Conservation (phyloP, 2,113 vertebrate species). For the Pomatostomus ruficeps region DNA sequence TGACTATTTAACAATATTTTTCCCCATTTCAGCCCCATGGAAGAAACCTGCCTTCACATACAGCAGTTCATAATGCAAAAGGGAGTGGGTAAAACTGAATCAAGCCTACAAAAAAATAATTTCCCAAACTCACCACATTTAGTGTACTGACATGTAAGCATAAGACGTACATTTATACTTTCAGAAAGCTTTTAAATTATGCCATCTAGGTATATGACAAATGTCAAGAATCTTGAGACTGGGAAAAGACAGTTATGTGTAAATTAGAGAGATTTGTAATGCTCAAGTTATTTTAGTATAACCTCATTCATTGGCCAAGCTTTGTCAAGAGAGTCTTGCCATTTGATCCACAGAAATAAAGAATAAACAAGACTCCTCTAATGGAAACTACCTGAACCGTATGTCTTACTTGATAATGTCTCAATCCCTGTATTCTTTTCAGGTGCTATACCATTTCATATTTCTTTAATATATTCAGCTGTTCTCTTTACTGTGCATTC, state of each 20-base stretch:
- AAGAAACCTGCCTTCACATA: not conserved
- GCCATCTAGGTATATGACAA: not conserved
- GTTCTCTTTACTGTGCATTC: not conserved
- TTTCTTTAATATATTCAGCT: not conserved
- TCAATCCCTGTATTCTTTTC: not conserved
- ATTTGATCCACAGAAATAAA: not conserved
- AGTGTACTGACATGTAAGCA: not conserved
- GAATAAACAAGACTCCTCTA: not conserved
- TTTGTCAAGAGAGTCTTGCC: not conserved
- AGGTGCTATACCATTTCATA: not conserved
- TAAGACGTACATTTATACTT: not conserved
- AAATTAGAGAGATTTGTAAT: not conserved
- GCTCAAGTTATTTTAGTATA: not conserved
- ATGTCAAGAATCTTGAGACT: not conserved
- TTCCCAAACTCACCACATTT: not conserved
- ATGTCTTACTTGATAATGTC: not conserved
- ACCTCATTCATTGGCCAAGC: not conserved
- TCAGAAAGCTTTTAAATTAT: not conserved
- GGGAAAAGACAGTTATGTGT: not conserved
- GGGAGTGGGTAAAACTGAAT: not conserved
- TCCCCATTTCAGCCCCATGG: not conserved
- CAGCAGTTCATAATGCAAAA: not conserved
- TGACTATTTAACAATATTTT: not conserved
- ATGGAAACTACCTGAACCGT: not conserved
- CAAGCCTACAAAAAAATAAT: not conserved